A percentile compares a stretch with the other conserved stretches of the same genome.
phyloP scores from a whole-genome alignment of 2,888 invertebrate genomes.

The Aricia artaxerxes region DNA sequence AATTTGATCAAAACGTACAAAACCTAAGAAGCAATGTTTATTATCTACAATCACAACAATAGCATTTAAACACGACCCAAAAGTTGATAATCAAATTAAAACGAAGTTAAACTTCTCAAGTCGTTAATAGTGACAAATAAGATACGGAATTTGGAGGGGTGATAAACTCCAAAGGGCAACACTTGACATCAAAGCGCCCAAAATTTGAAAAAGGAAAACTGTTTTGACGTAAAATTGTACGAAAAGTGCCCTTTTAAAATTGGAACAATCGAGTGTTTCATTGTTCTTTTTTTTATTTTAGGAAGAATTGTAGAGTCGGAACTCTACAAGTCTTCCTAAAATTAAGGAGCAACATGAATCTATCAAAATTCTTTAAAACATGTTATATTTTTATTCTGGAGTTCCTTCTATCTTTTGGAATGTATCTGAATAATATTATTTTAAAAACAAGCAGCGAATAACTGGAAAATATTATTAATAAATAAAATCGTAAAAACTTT shows the following conservation, averaged over 20 bases:
- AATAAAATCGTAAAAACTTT: background rate
- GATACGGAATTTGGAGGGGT: constrained; percentile 36
- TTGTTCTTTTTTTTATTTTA: constrained; percentile 1
- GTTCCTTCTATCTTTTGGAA: background rate
- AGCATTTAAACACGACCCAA: constrained; percentile 24
- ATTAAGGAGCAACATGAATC: background rate
- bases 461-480: too few relatives aligned
- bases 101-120: constrained; percentile 36
- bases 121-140: constrained; percentile 30
- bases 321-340: too few relatives aligned
- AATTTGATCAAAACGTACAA: background rate
- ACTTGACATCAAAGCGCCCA: constrained; percentile 59
- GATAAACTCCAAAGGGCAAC: constrained; percentile 49
- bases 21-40: background rate
- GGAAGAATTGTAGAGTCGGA: background rate
- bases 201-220: constrained; percentile 54
- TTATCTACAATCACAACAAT: background rate
- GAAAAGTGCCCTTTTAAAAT: constrained; percentile 39
- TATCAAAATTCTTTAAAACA: background rate
- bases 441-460: too few relatives aligned
- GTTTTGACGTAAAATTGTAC: constrained; percentile 51
- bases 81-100: constrained; percentile 35
- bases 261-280: constrained; percentile 29
- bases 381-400: background rate
- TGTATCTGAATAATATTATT: too few relatives aligned